These are phyloP conservation scores for Falco punctatus DNA, from an alignment of 2,113 vertebrate genomes.

Conservation along the genomic window DNA sequence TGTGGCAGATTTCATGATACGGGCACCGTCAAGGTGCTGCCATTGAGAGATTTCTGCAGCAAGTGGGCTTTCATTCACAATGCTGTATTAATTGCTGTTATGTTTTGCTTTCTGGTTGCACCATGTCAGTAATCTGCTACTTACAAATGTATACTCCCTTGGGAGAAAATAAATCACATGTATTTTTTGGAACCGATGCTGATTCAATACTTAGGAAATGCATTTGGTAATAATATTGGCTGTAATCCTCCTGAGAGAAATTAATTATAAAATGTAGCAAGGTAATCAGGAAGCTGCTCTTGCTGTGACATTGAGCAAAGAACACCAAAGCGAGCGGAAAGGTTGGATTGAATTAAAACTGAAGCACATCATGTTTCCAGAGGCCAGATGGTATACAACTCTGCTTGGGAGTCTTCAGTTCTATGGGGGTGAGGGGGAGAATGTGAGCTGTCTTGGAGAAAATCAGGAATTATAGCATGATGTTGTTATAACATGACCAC, in stretches of 20 bases:
- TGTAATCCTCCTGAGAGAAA: conserved; percentile 46
- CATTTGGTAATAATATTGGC: conserved; percentile 56
- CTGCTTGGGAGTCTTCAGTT: not conserved
- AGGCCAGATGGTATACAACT: not conserved
- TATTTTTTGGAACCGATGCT: conserved; percentile 33
- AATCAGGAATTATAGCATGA: not conserved
- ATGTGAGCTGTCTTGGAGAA: not conserved
- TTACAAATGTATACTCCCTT: conserved; percentile 54
- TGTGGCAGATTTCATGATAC: not conserved
- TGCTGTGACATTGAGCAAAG: conserved; percentile 53
- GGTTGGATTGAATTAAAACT: not conserved
- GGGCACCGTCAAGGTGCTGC: not conserved
- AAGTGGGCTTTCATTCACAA: conserved; percentile 6
- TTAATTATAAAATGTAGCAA: conserved; percentile 59
- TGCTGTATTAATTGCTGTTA: conserved; percentile 38
- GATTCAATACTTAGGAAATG: conserved; percentile 39
- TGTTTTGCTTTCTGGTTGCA: conserved; percentile 61
- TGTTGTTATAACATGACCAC: fast-evolving
- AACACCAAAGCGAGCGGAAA: not conserved
- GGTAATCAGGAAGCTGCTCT: conserved; percentile 35
- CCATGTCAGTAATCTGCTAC: conserved; percentile 51
- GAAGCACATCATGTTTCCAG: fast-evolving
- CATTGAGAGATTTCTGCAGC: not conserved
- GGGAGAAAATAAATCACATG: conserved; percentile 25
- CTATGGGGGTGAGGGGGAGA: no score